Base-by-base conservation (phyloP, 2,797 vertebrate genomes). In the Eurystomus glaucurus region DNA sequence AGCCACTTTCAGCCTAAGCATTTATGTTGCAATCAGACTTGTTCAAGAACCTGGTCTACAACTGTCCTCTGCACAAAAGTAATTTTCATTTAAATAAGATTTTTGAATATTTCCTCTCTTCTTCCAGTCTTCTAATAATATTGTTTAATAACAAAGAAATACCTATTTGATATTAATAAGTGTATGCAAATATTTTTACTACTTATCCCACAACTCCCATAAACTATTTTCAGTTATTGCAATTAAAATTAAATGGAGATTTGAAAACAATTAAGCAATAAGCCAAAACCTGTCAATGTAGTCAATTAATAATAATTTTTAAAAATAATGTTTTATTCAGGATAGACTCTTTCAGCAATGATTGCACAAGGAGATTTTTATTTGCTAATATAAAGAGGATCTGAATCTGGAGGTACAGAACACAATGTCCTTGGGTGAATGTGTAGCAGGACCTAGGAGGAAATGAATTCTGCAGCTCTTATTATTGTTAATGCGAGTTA, bases 391-490 rank as follows among this genome's bases (percentile, higher is more conserved):
- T 31, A 94, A 88, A 83, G 21, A 41, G 6, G 25, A 76, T 71
- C 31, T 72, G n/a, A 81, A 58, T 72, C 7, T 81, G 51, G 91
- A 81, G 23, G 9, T 51, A 48, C 14, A 55, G 37, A 86, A 85
- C 8, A 9, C 11, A 81, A 62, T 60, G 61, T 90, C 82, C 57
- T 94, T 94, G 76, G 46, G 35, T 66, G 14, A 66, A 78, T 92
- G 94, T 93, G 88, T 58, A 88, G 31, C 62, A 93, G 20, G 62
- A 85, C 41, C 10, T 84, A 88, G 39, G 33, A 89, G 41, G n/a
- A 90, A 97, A 96, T 92, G 70, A 90, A 79, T 90, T 95, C 66
- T 88, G 85, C 58, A 90, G 57, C 31, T 94, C 43, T 88, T 90
- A 81, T 86, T 93, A 88, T 84, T 88, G 58, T 86, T 96, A 93